Evolutionary conservation across 1,140 invertebrate species (phyloP).

Genomic region (Monomorium pharaonis): DNA sequence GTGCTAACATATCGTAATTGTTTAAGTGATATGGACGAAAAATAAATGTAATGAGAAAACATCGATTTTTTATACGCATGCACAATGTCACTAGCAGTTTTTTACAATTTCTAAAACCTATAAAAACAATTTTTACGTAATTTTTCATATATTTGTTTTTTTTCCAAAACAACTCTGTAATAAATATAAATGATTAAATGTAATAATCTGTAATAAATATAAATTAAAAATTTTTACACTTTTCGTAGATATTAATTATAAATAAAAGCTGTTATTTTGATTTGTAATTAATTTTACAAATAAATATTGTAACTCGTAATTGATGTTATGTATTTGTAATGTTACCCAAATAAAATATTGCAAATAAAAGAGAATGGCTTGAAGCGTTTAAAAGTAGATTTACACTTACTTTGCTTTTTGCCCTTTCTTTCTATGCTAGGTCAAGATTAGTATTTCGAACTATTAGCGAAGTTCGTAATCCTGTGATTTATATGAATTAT

Average conservation of each 20-base stretch:
- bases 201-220: background rate
- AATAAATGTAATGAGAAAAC: background rate
- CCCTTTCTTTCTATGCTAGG: background rate
- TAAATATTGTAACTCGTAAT: background rate
- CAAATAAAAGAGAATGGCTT: background rate
- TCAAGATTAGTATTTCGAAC: background rate
- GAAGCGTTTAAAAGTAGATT: background rate
- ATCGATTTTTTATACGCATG: background rate
- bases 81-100: background rate
- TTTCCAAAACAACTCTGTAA: background rate
- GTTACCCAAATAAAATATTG: background rate
- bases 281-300: background rate
- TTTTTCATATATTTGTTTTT: background rate
- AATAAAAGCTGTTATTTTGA: background rate
- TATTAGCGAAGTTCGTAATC: background rate
- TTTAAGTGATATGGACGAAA: background rate
- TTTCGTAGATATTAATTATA: background rate
- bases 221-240: background rate
- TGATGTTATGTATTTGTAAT: background rate
- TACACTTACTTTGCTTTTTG: background rate
- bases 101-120: background rate
- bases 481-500: background rate
- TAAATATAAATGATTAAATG: background rate
- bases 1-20: background rate
- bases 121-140: background rate